Percentiles rank a stretch among this genome's conserved stretches.
phyloP scores from a whole-genome alignment of 1,140 invertebrate species.

The Ceratina australensis region DNA sequence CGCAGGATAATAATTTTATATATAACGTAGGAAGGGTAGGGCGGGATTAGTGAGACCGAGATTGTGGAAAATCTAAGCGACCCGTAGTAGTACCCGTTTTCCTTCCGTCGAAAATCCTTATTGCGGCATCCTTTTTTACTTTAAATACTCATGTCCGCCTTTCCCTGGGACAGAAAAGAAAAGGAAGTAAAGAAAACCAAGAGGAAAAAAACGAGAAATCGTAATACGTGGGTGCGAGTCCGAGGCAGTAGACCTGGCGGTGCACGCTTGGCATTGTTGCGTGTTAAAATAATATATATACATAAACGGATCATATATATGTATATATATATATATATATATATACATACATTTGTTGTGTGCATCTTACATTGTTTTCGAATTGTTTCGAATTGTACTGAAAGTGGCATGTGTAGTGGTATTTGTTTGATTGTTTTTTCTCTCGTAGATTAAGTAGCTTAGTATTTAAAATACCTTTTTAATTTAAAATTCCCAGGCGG shows the following conservation, averaged over 20 bases:
- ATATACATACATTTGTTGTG: constrained; percentile 48
- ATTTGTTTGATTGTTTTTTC: constrained; percentile 59
- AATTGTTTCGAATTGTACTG: constrained; percentile 57
- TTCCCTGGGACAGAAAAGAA: constrained; percentile 26
- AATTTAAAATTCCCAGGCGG: constrained; percentile 55
- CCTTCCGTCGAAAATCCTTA: constrained; percentile 16
- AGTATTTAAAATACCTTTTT: constrained; percentile 60
- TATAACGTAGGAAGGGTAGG: too few species aligned
- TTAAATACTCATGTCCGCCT: constrained; percentile 44
- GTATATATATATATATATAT: not conserved
- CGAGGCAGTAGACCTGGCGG: constrained; percentile 58
- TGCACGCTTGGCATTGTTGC: constrained; percentile 72
- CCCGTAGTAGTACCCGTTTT: not conserved
- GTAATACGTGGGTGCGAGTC: constrained; percentile 59
- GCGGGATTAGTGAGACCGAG: constrained; percentile 20
- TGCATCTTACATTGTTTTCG: constrained; percentile 56
- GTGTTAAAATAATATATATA: constrained; percentile 39
- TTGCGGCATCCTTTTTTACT: constrained; percentile 18
- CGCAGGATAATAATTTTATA: constrained; percentile 16
- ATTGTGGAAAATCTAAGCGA: constrained; percentile 16
- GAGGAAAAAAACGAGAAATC: constrained; percentile 41
- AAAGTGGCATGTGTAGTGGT: constrained; percentile 74
- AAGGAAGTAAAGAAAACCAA: constrained; percentile 13
- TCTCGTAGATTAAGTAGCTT: constrained; percentile 71
- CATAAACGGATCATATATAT: not conserved